Evolutionary conservation across 2,797 vertebrate genomes (phyloP), one percentile per base, ranked within the genome.

Genomic region (Alca torda): DNA sequence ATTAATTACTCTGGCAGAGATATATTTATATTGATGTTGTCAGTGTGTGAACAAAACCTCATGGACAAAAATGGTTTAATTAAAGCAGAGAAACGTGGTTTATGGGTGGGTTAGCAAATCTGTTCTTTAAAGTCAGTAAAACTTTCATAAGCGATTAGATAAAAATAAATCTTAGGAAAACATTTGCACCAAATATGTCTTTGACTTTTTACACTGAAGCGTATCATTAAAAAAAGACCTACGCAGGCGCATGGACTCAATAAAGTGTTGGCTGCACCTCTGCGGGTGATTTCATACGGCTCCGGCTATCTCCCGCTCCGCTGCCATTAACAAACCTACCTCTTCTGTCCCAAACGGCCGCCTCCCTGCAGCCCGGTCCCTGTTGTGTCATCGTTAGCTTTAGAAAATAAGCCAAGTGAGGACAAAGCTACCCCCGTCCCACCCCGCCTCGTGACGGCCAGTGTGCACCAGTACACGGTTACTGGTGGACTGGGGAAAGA

Each of bases 1-100:
- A 68, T 65, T 85, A 65, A 92, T 75, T 75, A 50, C 35, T 59
- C 69, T 25, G 57, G 73, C 60, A 61, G 83, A 87, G 90, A 67
- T 81, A 59, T 56, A 86, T 85, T 91, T 87, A 88, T 85, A 70
- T 19, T 43, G 95, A 84, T 73, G 70, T 15, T 78, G 90, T 96
- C 81, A 74, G 87, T 57, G 79, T 84, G 79, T 53, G 95, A 95
- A 95, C 57, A 81, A 65, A 96, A 89, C 78, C 95, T 94, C 85
- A 65, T 4, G 46, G 87, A 88, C 28, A 94, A 77, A 83, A 93
- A 75, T 6, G 21, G 88, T 77, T 72, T 89, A 92, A 92, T 92
- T 85, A 88, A 89, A 79, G 90, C 63, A 68, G 65, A 53, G 18
- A 70, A 63, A 88, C 0, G 1, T 69, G 78, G 79, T 82, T 87